A percentile compares a stretch with the other conserved stretches of the same genome.
These are phyloP conservation scores for Melanotaenia parkinsoni DNA, from an alignment of 2,797 vertebrate species.

Conservation along the genomic window DNA sequence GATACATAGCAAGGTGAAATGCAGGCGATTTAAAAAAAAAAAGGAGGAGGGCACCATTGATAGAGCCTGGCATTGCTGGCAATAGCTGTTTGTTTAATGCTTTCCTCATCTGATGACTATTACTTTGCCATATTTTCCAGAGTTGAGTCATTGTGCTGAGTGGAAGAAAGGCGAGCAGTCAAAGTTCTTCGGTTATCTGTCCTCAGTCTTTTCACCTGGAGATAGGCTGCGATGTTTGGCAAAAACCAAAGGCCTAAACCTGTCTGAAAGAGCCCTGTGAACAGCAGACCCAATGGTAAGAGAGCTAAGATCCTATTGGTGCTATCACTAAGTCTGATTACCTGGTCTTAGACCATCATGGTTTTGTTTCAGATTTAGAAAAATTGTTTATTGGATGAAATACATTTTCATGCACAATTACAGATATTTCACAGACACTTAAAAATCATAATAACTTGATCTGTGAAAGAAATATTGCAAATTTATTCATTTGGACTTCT, in stretches of 20 bases:
- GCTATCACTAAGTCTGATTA: constrained; percentile 15
- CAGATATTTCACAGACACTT: neutral
- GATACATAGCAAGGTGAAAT: constrained; percentile 86
- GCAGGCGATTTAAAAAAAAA: constrained; percentile 78
- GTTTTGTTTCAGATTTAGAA: constrained; percentile 15
- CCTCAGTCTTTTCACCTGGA: constrained; percentile 57
- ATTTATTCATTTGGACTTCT: constrained; percentile 19
- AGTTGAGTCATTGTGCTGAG: constrained; percentile 32
- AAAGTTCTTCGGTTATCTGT: constrained; percentile 34
- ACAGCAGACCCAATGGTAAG: constrained; percentile 90
- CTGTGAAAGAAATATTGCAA: neutral
- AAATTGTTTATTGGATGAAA: neutral
- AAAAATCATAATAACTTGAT: constrained; percentile 8
- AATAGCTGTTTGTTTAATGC: constrained; percentile 54
- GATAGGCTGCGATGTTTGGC: constrained; percentile 84
- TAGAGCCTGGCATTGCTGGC: constrained; percentile 62
- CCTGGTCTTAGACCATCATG: constrained; percentile 4
- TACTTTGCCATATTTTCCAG: constrained; percentile 26
- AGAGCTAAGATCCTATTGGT: constrained; percentile 31
- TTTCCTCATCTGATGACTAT: constrained; percentile 28
- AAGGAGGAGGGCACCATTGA: constrained; percentile 61
- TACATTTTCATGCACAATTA: constrained; percentile 1
- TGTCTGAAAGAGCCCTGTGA: constrained; percentile 85
- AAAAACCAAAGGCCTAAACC: constrained; percentile 80
- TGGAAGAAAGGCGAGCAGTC: constrained; percentile 24